Percentiles rank a stretch among this genome's conserved stretches.
phyloP scores from a whole-genome alignment of 2,113 vertebrate genomes.

The Callionymus lyra region DNA sequence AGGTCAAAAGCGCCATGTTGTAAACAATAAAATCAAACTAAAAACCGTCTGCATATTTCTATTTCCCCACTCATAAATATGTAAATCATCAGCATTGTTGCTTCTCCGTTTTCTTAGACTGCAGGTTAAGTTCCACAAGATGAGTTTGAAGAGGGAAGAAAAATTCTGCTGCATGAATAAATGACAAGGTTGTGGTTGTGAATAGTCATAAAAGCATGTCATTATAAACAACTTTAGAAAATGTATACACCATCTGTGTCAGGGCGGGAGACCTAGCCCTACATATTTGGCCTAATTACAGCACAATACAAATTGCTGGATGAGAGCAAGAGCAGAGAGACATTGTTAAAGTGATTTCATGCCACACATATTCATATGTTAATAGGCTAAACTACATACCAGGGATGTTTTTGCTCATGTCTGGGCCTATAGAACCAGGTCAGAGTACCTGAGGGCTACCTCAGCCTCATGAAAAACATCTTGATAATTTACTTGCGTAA shows the following conservation, averaged over 20 bases:
- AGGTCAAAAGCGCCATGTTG: not conserved
- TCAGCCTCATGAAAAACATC: slow-evolving; percentile 21
- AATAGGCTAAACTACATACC: slow-evolving; percentile 36
- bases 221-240: slow-evolving; percentile 6
- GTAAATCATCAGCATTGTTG: slow-evolving; percentile 52
- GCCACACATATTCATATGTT: slow-evolving; percentile 45
- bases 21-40: slow-evolving; percentile 19
- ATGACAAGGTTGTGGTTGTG: slow-evolving; percentile 26
- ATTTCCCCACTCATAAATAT: slow-evolving; percentile 58
- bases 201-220: slow-evolving; percentile 20
- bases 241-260: slow-evolving; percentile 17
- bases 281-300: slow-evolving; percentile 54
- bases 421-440: not conserved
- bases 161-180: slow-evolving; percentile 54
- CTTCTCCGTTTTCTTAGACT: slow-evolving; percentile 19
- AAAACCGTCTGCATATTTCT: slow-evolving; percentile 18
- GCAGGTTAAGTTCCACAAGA: slow-evolving; percentile 52
- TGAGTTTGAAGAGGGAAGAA: slow-evolving; percentile 39
- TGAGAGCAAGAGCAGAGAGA: slow-evolving; percentile 11
- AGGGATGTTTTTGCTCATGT: slow-evolving; percentile 16
- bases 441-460: slow-evolving; percentile 14
- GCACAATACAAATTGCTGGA: slow-evolving; percentile 48
- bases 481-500: slow-evolving; percentile 30
- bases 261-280: slow-evolving; percentile 12
- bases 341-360: slow-evolving; percentile 43